A percentile compares a stretch with the other conserved stretches of the same genome.
These are phyloP conservation scores for Pyrocephalus nanus DNA, from an alignment of 2,797 vertebrate genomes.

Conservation along the genomic window DNA sequence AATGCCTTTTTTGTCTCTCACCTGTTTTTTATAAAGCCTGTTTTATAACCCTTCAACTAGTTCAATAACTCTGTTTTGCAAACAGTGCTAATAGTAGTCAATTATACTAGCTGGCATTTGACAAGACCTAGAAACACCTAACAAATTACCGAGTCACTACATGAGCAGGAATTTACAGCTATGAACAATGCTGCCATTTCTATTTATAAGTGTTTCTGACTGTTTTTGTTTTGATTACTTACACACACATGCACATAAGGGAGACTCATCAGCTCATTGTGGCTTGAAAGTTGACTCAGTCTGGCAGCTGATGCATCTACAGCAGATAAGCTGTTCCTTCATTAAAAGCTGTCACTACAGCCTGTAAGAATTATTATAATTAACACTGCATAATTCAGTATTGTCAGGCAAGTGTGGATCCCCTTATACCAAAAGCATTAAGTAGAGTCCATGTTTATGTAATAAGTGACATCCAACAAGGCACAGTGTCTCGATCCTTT, in stretches of 20 bases:
- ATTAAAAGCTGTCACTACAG: not conserved
- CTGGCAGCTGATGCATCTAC: not conserved
- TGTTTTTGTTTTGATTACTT: constrained; percentile 19
- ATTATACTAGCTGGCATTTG: not conserved
- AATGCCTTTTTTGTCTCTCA: not conserved
- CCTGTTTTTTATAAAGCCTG: not conserved
- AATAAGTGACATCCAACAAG: not conserved
- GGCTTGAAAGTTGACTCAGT: constrained; percentile 11
- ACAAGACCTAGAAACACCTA: not conserved
- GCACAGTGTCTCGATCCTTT: not conserved
- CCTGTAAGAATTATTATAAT: not conserved
- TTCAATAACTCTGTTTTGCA: constrained; percentile 18
- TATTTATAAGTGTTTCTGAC: constrained; percentile 15
- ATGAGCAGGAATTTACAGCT: not conserved
- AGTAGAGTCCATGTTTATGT: not conserved
- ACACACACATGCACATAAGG: not conserved
- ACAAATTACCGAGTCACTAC: not conserved
- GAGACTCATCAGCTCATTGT: not conserved
- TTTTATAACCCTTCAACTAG: not conserved
- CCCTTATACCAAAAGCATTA: not conserved
- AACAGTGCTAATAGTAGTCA: constrained; percentile 4
- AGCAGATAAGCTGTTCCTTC: constrained; percentile 5
- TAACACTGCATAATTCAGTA: not conserved
- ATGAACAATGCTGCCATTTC: not conserved
- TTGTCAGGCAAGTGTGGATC: not conserved